These are phyloP conservation scores for Gymnocephalus cernua DNA, from an alignment of 2,113 vertebrate species.

Conservation along the genomic window DNA sequence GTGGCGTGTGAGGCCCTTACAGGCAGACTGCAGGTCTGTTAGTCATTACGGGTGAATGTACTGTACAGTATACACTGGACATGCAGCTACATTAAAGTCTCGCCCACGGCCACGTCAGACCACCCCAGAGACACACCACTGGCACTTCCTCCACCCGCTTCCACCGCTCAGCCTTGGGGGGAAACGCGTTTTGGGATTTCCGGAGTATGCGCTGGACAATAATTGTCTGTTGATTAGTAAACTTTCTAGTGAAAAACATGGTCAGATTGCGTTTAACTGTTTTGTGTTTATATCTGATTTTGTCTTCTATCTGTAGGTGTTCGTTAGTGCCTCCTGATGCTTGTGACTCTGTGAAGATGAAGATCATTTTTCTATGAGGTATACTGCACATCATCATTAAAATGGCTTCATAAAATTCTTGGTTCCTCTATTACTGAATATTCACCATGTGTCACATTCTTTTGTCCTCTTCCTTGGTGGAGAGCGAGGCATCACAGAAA, in stretches of 20 bases:
- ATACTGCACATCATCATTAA: constrained; percentile 21
- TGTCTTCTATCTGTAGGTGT: constrained; percentile 41
- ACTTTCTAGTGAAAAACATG: constrained; percentile 21
- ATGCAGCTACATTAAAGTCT: constrained; percentile 74
- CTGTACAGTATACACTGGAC: constrained; percentile 79
- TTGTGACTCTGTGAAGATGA: background rate
- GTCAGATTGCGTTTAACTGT: background rate
- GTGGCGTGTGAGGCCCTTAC: constrained; percentile 64
- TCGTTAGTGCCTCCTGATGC: background rate
- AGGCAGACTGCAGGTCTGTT: constrained; percentile 75
- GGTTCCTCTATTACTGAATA: constrained; percentile 2
- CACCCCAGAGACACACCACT: constrained; percentile 78
- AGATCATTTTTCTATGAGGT: constrained; percentile 55
- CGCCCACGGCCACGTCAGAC: constrained; percentile 75
- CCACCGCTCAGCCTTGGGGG: constrained; percentile 49
- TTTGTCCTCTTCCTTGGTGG: constrained; percentile 17
- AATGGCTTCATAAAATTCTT: constrained; percentile 14
- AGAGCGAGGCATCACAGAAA: constrained; percentile 12
- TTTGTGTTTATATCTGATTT: constrained; percentile 7
- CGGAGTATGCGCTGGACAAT: constrained; percentile 61
- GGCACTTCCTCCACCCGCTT: constrained; percentile 74
- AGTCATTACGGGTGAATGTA: constrained; percentile 79
- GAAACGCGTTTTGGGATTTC: constrained; percentile 62
- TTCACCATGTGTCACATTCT: constrained; percentile 24
- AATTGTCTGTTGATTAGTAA: constrained; percentile 58